phyloP scores from a whole-genome alignment of 1,140 invertebrate genomes.

The Gonatopus flavifemur region DNA sequence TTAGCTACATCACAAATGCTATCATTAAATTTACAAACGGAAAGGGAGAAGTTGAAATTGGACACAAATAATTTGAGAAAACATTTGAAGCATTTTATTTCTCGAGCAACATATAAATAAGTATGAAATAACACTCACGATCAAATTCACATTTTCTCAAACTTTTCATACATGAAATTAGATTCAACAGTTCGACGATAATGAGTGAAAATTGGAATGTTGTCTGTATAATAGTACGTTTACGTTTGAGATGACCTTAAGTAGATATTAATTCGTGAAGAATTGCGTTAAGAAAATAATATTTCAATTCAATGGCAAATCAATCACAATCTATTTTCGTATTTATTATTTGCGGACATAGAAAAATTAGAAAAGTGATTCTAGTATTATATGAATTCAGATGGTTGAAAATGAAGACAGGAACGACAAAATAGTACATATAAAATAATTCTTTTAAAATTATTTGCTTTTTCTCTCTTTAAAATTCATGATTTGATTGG shows the following conservation, averaged over 20 bases:
- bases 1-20: slow-evolving; percentile 11
- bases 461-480: too few species aligned
- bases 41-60: slow-evolving; percentile 15
- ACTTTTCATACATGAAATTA: too few species aligned
- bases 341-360: background rate
- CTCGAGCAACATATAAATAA: background rate
- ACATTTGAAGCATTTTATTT: slow-evolving; percentile 18
- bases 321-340: background rate
- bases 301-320: background rate
- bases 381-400: too few species aligned
- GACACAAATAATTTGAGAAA: slow-evolving; percentile 18
- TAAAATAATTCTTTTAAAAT: too few species aligned
- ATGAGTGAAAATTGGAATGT: too few species aligned
- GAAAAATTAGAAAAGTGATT: background rate
- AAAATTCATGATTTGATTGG: background rate
- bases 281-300: background rate
- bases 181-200: slow-evolving; percentile 3
- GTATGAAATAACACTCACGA: background rate
- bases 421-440: too few species aligned
- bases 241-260: too few species aligned
- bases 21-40: slow-evolving; percentile 11
- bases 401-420: too few species aligned
- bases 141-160: background rate
- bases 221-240: too few species aligned
- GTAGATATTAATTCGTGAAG: background rate